Evolutionary conservation across 2,888 invertebrate genomes (phyloP).

Genomic region (Harpagoxenus sublaevis): DNA sequence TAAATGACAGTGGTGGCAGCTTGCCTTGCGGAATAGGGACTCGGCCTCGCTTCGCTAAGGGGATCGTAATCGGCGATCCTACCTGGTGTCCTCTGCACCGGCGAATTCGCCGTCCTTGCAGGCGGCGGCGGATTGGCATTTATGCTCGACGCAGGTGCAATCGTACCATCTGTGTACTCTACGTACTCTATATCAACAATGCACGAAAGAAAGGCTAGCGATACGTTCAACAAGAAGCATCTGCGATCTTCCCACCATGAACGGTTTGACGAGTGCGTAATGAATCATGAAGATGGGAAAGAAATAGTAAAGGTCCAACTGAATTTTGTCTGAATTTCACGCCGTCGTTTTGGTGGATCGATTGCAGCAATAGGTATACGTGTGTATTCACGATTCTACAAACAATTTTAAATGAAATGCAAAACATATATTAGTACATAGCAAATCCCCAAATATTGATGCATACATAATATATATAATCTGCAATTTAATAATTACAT

Average conservation of each 20-base stretch:
- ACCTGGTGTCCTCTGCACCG: constrained; percentile 88
- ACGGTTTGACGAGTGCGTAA: not conserved
- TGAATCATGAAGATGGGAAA: not conserved
- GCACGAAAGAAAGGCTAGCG: constrained; percentile 65
- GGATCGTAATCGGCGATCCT: constrained; percentile 94
- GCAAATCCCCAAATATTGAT: not conserved
- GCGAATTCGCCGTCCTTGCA: constrained; percentile 77
- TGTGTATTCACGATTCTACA: not conserved
- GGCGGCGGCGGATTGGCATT: constrained; percentile 75
- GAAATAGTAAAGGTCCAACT: not conserved
- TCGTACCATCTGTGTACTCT: constrained; percentile 85
- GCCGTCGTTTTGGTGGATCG: not conserved
- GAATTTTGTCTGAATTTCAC: not conserved
- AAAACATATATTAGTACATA: not conserved
- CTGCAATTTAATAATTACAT: not conserved
- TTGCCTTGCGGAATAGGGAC: constrained; percentile 92
- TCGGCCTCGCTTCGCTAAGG: constrained; percentile 89
- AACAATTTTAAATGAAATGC: not conserved
- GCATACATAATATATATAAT: not conserved
- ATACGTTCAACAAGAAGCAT: constrained; percentile 47
- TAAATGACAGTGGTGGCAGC: constrained; percentile 94
- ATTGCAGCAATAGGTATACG: not conserved
- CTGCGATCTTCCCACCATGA: constrained; percentile 18
- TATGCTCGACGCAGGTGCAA: constrained; percentile 81
- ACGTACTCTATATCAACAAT: constrained; percentile 82